Conservation (phyloP, 2,888 invertebrate genomes). For the Rhorus exstirpatorius region DNA sequence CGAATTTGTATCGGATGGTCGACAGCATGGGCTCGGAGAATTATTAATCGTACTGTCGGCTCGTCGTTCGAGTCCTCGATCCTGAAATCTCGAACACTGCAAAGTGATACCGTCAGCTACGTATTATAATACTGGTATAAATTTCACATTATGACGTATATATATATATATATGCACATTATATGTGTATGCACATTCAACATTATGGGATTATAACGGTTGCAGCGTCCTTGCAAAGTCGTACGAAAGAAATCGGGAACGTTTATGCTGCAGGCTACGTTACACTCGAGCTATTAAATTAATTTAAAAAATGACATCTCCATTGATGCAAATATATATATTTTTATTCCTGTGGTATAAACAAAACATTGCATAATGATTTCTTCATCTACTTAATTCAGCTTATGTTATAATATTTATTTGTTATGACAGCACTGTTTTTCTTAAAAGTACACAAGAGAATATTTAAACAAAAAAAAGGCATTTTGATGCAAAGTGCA, state of each 20-base stretch:
- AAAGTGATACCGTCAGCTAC: constrained; percentile 9
- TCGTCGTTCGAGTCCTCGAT: constrained; percentile 32
- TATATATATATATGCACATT: background rate
- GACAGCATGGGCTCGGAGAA: constrained; percentile 21
- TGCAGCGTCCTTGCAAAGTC: constrained; percentile 59
- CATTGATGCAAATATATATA: constrained; percentile 14
- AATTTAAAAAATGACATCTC: constrained; percentile 46
- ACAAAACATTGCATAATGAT: constrained; percentile 36
- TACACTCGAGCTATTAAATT: constrained; percentile 17
- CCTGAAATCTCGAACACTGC: constrained; percentile 38
- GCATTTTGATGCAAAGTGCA: too few relatives aligned
- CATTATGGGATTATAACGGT: constrained; percentile 49
- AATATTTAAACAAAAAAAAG: too few relatives aligned
- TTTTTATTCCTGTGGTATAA: constrained; percentile 12
- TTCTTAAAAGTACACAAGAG: too few relatives aligned
- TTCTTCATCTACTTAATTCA: too few relatives aligned
- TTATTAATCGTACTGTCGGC: constrained; percentile 28
- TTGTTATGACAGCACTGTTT: too few relatives aligned
- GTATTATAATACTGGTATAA: constrained; percentile 36
- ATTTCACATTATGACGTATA: too few relatives aligned
- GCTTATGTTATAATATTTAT: too few relatives aligned
- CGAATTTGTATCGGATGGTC: constrained; percentile 29
- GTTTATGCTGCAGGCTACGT: constrained; percentile 15
- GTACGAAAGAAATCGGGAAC: constrained; percentile 36
- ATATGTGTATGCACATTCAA: background rate